Base-by-base conservation (phyloP, 2,797 vertebrate genomes). In the Clangula hyemalis region DNA sequence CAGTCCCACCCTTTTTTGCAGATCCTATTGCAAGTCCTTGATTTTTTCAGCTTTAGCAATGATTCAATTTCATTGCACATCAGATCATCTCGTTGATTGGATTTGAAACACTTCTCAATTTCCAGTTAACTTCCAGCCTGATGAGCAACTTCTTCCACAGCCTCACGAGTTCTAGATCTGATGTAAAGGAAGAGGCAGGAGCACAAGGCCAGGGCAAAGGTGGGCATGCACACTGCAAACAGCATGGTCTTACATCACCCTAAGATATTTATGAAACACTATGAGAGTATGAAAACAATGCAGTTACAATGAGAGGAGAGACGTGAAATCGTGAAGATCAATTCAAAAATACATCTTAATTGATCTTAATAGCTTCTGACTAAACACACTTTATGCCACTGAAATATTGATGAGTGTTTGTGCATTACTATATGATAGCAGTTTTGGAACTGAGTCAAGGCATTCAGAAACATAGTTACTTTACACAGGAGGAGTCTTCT, bases 1-100 rank as follows among this genome's bases (percentile, higher is more conserved):
- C 62, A 62, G 43, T 76, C 64, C 62, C 87, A 90, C 58, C n/a
- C 77, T 88, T 94, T 90, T 92, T 66, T 78, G 27, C 30, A 87
- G 57, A 45, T 83, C 34, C 19, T 68, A 0, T 34, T 85, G 61
- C 73, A 90, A 90, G 62, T 61, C 61, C 64, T 68, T n/a, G 27
- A 43, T 39, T 72, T 13, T 56, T 69, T 88, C 70, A 78, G 30
- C 32, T 27, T 41, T 45, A 51, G 57, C 45, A 86, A 69, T 85
- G 77, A 90, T 15, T 89, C 1, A 0, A 19, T 64, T 95, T 92
- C 68, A 36, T 27, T 60, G n/a, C 60, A 60, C 28, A 62, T 36
- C 70, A 76, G 74, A 84, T 88, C 0, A 0, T 65, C 47, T 60
- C 11, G 0, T 22, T 39, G 11, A 83, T 73, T 5, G 54, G 41